Evolutionary conservation across 2,888 invertebrate genomes (phyloP), one percentile per base, ranked within the genome.

Genomic region (Spisula subtruncata): DNA sequence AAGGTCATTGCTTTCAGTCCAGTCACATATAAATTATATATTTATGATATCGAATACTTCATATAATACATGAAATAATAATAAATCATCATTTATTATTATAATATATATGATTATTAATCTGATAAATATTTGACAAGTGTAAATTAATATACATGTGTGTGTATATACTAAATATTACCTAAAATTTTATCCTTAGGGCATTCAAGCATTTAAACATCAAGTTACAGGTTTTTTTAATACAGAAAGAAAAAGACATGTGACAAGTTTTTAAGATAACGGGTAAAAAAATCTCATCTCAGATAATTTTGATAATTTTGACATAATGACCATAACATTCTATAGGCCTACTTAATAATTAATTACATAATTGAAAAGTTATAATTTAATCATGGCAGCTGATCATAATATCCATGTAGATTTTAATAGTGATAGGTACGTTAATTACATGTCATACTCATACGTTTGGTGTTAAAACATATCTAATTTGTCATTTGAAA

Each of bases 401-500:
- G 6, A 83, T 60, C 83, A 83, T 83, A n/a, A 41, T 60, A 83
- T n/a, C 35, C 18, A 46, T 32, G n/a, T 83, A 54, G 75, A 79
- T 79, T 48, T 51, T 20, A 2, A 8, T 5, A 46, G 48, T 85
- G 79, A 79, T 66, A 5, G 60, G n/a, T 20, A 10, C 60, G 25
- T 0, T 48, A 85, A 88, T 88, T 32, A 85, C 32, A 81, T 88
- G 88, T 85, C 88, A 88, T 35, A 25, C 16, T n/a, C n/a, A 71
- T 81, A 81, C 85, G 82, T 85, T 46, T 25, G n/a, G 60, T 29
- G 56, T 35, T 35, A 83, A 29, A 83, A 89, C 82, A 82, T n/a
- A 85, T 56, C 85, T 83, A 89, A 89, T 89, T 89, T 89, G 89
- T 89, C 85, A 85, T 71, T n/a, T 56, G 25, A 83, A 66, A 35